phyloP scores from a whole-genome alignment of 2,888 invertebrate genomes.

The Sarcophaga variegata region DNA sequence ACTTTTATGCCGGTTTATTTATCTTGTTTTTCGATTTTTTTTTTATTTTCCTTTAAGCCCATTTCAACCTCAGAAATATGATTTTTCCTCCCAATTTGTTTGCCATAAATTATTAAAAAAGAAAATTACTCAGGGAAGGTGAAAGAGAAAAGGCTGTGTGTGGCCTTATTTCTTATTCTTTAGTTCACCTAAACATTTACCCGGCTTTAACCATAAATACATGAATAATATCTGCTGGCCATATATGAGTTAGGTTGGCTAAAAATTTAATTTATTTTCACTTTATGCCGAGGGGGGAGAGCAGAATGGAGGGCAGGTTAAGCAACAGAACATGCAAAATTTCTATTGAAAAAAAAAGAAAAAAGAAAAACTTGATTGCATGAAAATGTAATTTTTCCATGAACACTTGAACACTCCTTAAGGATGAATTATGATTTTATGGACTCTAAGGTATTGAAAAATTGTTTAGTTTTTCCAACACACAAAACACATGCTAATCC shows the following conservation, averaged over 20 bases:
- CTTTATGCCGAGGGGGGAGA: no score
- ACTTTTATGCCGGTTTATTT: no score
- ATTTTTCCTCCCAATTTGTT: no score
- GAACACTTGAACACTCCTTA: conserved; percentile 50
- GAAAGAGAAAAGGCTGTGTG: no score
- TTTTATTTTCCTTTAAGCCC: no score
- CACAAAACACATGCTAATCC: not conserved
- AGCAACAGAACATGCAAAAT: conserved; percentile 15
- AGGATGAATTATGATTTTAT: conserved; percentile 31
- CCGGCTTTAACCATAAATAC: no score
- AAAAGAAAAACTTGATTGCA: not conserved
- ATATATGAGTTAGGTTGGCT: not conserved
- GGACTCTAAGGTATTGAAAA: conserved; percentile 54
- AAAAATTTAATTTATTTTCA: conserved; percentile 17
- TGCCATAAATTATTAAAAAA: no score
- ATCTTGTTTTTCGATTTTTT: no score
- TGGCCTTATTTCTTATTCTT: no score
- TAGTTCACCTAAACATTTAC: no score
- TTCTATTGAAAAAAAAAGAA: not conserved
- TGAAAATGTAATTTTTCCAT: conserved; percentile 2
- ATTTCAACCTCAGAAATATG: no score
- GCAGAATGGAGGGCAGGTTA: not conserved
- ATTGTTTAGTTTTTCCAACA: not conserved
- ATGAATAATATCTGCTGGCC: not conserved
- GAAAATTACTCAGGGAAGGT: not conserved